Evolutionary conservation across 1,140 invertebrate genomes (phyloP), one percentile per base, ranked within the genome.

Genomic region (Plectrocnemia conspersa): DNA sequence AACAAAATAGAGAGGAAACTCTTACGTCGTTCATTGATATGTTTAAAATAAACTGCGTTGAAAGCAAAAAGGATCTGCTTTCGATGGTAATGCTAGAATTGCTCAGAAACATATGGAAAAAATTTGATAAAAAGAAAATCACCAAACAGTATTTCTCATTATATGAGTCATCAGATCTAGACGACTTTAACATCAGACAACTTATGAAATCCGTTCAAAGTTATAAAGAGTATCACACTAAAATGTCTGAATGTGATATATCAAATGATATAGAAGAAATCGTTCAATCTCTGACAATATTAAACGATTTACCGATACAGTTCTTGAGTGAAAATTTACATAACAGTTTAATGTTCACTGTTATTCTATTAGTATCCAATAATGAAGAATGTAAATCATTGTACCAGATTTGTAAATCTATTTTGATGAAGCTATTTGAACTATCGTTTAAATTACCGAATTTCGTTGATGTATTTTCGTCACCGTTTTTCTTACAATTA

Each of bases 401-500:
- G 5, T 25, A 56, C 10, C 29, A 45, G 16, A 41, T 56, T 22
- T 54, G 49, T 36, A 54, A 46, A 19, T 33, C 25, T 22, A 50
- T 56, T 25, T 27, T 56, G n/a, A 25, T 53, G 5, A 61, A 49
- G 46, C 54, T 56, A 49, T 61, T 49, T 11, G 54, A 61, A 19
- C 35, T 56, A 10, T 53, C 54, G 0, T 54, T 36, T 25, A 61
- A 61, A 25, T 19, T 41, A 10, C 50, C 45, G 21, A 56, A 61
- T 38, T 11, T 61, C 15, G 48, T 61, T 3, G 44, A 49, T 16
- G 16, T 56, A n/a, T 45, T 58, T 35, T 46, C 54, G 3, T 46
- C 36, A 2, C 23, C 15, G 19, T 32, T 47, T 22, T 21, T 54
- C 23, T 53, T 52, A 36, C 11, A 45, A 21, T 21, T 23, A 1